Percentiles rank a stretch among this genome's conserved stretches.
These are phyloP conservation scores for Leptinotarsa texana DNA, from an alignment of 1,140 invertebrate genomes.

Conservation along the genomic window DNA sequence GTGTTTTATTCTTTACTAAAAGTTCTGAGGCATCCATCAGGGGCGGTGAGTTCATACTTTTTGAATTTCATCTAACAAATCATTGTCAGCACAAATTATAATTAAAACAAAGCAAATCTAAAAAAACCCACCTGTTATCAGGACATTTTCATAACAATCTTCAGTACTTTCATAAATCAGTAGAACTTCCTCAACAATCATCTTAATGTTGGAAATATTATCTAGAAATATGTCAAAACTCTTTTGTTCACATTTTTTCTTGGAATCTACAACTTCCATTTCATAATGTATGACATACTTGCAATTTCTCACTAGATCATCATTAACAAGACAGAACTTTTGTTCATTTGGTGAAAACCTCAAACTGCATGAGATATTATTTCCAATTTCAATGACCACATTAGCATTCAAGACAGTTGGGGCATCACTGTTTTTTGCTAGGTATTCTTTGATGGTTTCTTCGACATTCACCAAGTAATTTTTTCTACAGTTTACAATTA, in stretches of 20 bases:
- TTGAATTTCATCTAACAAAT: too few relatives aligned
- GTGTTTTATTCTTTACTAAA: too few relatives aligned
- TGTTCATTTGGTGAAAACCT: conserved; percentile 62
- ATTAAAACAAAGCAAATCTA: conserved; percentile 2
- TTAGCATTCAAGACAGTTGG: conserved; percentile 66
- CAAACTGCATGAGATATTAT: conserved; percentile 54
- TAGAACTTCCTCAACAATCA: conserved; percentile 26
- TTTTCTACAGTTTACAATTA: conserved; percentile 41
- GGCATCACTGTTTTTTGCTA: conserved; percentile 59
- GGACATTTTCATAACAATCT: conserved; percentile 34
- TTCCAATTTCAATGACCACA: conserved; percentile 61
- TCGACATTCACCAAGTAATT: conserved; percentile 56
- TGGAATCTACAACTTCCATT: conserved; percentile 11
- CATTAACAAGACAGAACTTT: conserved; percentile 64
- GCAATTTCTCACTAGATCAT: conserved; percentile 60
- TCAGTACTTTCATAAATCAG: conserved; percentile 10
- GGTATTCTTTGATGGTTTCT: conserved; percentile 64
- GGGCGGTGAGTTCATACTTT: too few relatives aligned
- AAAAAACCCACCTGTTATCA: conserved; percentile 41
- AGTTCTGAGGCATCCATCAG: too few relatives aligned
- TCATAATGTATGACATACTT: conserved; percentile 44
- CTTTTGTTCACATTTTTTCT: neutral
- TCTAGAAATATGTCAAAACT: conserved; percentile 18
- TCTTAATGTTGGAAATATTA: conserved; percentile 20
- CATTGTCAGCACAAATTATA: too few relatives aligned